Base-by-base conservation (phyloP, 2,113 vertebrate species). In the Ascaphus truei region DNA sequence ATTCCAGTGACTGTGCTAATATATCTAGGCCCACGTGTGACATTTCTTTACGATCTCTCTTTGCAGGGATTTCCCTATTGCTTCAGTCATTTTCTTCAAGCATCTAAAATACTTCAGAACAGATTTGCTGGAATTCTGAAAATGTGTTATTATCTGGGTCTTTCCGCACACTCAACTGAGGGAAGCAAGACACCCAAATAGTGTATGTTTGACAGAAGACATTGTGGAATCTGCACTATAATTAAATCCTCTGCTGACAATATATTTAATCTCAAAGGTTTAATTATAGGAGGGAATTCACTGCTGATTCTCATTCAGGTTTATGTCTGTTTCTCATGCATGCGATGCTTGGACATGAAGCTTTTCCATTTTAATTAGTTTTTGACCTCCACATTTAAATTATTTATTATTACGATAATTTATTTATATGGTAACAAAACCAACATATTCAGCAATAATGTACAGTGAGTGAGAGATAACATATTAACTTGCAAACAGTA, bases 231-330 rank as follows among this genome's bases (percentile, higher is more conserved):
- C 4, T 23, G 13, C 11, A 3, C 11, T 48, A 1, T 62, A 48
- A 62, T 62, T 62, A 48, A 33, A 62, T 47, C 30, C 29, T 62
- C 37, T n/a, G 15, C 53, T 30, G 58, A 61, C 58, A 61, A 45
- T 33, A 41, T 62, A 41, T 62, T 62, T 48, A n/a, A 31, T 62
- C n/a, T 48, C 59, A 30, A 33, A 62, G 13, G 27, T 62, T 62
- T 62, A 48, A 62, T 62, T 62, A 62, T 41, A 15, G 3, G 26
- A 47, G 6, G 47, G 12, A 12, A 16, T 31, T 47, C 5, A 61
- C 9, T 45, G 39, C 39, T 31, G 9, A 45, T 31, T 16, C 13
- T 20, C 41, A 27, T 33, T 3, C 25, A 5, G 10, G 7, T 29
- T 20, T 20, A 18, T 27, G 43, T 41, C 41, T 18, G 16, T 5